Evolutionary conservation across 1,140 invertebrate genomes (phyloP).

Genomic region (Tetraneura akinire): DNA sequence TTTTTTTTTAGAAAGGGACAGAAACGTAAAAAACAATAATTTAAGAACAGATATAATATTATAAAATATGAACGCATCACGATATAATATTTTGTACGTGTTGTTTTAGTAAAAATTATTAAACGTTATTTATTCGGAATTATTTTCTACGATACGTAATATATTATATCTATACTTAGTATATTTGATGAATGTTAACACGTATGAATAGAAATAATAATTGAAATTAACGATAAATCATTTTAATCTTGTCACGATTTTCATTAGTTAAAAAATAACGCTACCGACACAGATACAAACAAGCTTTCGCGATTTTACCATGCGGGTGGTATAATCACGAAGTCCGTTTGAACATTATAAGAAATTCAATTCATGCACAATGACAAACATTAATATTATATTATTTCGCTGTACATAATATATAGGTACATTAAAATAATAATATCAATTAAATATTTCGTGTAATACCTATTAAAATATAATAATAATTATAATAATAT

Average conservation of each 20-base stretch:
- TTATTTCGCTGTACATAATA: not conserved
- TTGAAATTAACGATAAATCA: conserved; percentile 15
- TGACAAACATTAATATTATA: conserved; percentile 23
- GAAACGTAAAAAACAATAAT: too few species aligned
- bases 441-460: too few species aligned
- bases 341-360: not conserved
- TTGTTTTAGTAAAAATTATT: too few species aligned
- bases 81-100: too few species aligned
- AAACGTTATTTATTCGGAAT: not conserved
- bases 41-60: too few species aligned
- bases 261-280: conserved; percentile 6
- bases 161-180: not conserved
- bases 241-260: conserved; percentile 38
- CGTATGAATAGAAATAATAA: not conserved
- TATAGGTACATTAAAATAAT: not conserved
- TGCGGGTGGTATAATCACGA: conserved; percentile 40
- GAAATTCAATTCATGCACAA: not conserved
- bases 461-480: too few species aligned
- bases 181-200: not conserved
- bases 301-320: conserved; percentile 5
- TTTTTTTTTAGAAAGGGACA: too few species aligned
- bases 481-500: too few species aligned
- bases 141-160: too few species aligned
- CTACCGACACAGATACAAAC: conserved; percentile 16
- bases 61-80: too few species aligned